Evolutionary conservation across 2,797 vertebrate genomes (phyloP).

Genomic region (Alosa sapidissima): DNA sequence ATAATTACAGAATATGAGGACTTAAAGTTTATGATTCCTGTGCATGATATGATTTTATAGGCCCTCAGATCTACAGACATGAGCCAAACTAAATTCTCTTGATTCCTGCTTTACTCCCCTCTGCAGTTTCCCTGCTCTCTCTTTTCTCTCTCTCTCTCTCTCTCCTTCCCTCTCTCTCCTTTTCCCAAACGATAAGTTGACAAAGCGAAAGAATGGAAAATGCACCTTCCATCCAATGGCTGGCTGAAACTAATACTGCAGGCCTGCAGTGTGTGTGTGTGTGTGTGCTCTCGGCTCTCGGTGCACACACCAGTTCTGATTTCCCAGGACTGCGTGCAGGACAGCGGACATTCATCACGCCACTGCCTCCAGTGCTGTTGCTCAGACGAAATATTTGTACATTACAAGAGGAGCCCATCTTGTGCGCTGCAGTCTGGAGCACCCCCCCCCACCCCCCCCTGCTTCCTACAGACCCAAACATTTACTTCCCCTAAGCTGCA

Average conservation of each 20-base stretch:
- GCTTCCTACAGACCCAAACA: slow-evolving; percentile 24
- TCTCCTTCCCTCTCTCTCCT: not conserved
- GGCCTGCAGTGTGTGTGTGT: slow-evolving; percentile 18
- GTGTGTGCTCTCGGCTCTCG: slow-evolving; percentile 35
- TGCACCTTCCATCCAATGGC: slow-evolving; percentile 35
- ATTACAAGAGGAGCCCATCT: slow-evolving; percentile 30
- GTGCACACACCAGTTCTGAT: slow-evolving; percentile 46
- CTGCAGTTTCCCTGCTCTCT: not conserved
- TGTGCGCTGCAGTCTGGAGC: not conserved
- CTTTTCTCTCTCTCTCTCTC: not conserved
- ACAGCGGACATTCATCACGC: slow-evolving; percentile 61
- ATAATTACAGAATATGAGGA: not conserved
- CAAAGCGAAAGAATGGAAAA: slow-evolving; percentile 25
- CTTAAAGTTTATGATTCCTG: slow-evolving; percentile 12
- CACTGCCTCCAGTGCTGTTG: slow-evolving; percentile 54
- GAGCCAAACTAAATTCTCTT: slow-evolving; percentile 26
- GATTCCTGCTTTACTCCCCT: slow-evolving; percentile 21
- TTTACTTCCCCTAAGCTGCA: not conserved
- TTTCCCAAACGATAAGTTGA: slow-evolving; percentile 18
- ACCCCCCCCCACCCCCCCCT: not conserved
- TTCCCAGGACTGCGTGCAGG: slow-evolving; percentile 60
- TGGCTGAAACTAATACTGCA: slow-evolving; percentile 35
- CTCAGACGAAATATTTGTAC: slow-evolving; percentile 61
- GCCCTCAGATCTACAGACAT: not conserved
- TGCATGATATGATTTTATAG: slow-evolving; percentile 3